Evolutionary conservation across 2,797 vertebrate genomes (phyloP).

Genomic region (Tragelaphus oryx): DNA sequence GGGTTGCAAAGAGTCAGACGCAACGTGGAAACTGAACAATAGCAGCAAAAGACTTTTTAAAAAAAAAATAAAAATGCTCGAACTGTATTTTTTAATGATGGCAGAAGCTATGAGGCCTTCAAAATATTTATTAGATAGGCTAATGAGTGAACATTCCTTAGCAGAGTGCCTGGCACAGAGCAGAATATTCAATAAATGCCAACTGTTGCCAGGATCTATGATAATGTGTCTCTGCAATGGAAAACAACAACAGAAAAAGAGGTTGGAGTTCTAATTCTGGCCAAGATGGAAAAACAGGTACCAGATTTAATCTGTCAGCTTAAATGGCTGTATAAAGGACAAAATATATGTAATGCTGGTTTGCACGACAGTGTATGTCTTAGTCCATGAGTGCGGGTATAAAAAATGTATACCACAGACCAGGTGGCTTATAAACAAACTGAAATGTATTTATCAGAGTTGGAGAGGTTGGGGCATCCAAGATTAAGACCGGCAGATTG

Average conservation of each 20-base stretch:
- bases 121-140: constrained; percentile 14
- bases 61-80: not conserved
- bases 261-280: not conserved
- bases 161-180: not conserved
- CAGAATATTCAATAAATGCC: not conserved
- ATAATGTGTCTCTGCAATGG: not conserved
- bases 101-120: not conserved
- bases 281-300: not conserved
- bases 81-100: not conserved
- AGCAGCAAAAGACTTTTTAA: not conserved
- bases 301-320: not conserved
- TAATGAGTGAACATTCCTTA: not conserved
- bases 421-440: not conserved
- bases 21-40: not conserved
- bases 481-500: not conserved
- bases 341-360: not conserved
- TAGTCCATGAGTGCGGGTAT: not conserved
- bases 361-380: not conserved
- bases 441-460: not conserved
- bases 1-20: not conserved
- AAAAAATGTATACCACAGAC: not conserved
- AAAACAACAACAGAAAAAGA: not conserved
- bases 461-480: not conserved
- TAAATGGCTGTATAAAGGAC: not conserved
- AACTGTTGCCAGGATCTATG: not conserved